Percentiles rank a stretch among this genome's conserved stretches.
Conservation (phyloP, 2,888 invertebrate genomes). For the Diadegma fenestrale region DNA sequence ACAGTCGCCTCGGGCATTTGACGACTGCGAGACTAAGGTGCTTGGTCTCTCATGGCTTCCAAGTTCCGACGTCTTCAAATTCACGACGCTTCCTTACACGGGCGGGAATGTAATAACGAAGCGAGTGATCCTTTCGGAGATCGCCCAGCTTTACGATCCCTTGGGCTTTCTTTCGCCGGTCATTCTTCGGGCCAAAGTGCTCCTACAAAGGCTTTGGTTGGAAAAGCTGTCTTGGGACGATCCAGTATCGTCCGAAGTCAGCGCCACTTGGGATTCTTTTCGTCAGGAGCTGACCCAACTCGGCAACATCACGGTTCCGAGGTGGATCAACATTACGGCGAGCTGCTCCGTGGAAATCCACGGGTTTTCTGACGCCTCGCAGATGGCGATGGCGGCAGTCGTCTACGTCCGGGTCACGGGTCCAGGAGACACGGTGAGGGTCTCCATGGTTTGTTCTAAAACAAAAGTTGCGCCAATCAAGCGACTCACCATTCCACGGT, state of each 20-base stretch:
- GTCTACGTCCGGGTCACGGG: neutral
- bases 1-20: neutral
- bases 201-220: neutral
- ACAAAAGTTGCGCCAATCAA: neutral
- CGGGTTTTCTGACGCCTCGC: neutral
- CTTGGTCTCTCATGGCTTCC: neutral
- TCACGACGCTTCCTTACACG: neutral
- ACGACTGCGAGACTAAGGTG: neutral
- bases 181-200: neutral
- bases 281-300: neutral
- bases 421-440: neutral
- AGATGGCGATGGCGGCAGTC: neutral
- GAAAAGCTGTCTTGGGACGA: neutral
- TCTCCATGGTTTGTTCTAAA: neutral
- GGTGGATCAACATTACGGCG: neutral
- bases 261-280: neutral
- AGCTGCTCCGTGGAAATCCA: neutral
- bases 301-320: neutral
- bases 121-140: neutral
- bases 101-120: neutral
- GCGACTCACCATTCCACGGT: constrained; percentile 46
- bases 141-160: neutral
- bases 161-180: neutral
- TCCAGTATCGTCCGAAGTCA: neutral
- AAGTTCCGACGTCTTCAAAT: neutral